Evolutionary conservation across 2,888 invertebrate species (phyloP).

Genomic region (Scaptomyza parva): DNA sequence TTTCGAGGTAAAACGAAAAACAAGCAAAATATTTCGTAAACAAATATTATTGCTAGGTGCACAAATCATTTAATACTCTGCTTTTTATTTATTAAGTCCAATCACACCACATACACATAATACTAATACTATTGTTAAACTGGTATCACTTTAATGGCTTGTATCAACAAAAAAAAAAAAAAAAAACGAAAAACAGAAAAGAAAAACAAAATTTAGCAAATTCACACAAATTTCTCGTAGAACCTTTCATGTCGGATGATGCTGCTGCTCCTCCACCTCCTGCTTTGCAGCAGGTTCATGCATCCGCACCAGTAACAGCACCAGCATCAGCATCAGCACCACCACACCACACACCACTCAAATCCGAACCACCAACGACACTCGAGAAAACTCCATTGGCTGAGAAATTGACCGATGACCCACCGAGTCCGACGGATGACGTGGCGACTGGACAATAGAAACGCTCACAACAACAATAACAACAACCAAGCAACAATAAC

Average conservation of each 20-base stretch:
- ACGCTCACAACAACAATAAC: constrained; percentile 31
- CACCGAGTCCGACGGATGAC: constrained; percentile 67
- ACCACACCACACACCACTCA: constrained; percentile 64
- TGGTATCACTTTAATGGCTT: constrained; percentile 49
- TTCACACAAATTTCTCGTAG: constrained; percentile 71
- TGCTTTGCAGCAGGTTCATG: constrained; percentile 62
- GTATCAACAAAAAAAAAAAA: constrained; percentile 11
- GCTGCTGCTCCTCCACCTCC: constrained; percentile 59
- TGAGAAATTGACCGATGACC: constrained; percentile 70
- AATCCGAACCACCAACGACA: constrained; percentile 73
- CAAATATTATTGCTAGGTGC: constrained; percentile 70
- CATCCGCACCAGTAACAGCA: constrained; percentile 42
- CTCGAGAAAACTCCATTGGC: constrained; percentile 76
- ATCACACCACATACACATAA: constrained; percentile 7
- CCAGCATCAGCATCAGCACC: constrained; percentile 47
- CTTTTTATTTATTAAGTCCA: constrained; percentile 12
- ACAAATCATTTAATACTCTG: constrained; percentile 49
- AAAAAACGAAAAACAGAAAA: constrained; percentile 3
- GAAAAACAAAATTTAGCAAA: constrained; percentile 35
- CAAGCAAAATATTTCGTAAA: constrained; percentile 37
- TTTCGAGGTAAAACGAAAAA: constrained; percentile 62
- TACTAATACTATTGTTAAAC: constrained; percentile 1
- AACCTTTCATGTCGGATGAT: constrained; percentile 72
- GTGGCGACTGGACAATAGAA: constrained; percentile 67
- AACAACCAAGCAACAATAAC: constrained; percentile 56